Conservation (phyloP, 2,888 invertebrate species). For the Cyclophora punctaria region DNA sequence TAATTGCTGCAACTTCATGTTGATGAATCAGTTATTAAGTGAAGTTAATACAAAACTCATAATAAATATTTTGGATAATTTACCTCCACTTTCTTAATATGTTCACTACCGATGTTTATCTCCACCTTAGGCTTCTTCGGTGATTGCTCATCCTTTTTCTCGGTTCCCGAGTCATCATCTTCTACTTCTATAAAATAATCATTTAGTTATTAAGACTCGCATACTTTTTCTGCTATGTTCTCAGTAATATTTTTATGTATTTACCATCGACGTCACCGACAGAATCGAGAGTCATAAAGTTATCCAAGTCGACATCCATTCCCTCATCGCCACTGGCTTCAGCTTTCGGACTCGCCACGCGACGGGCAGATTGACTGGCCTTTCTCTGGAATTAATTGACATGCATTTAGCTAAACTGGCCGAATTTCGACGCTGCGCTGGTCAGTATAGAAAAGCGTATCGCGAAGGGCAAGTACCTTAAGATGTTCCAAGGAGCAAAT, state of each 20-base stretch:
- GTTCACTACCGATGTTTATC: slow-evolving; percentile 84
- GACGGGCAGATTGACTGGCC: slow-evolving; percentile 46
- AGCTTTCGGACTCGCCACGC: slow-evolving; percentile 67
- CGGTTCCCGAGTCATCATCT: slow-evolving; percentile 75
- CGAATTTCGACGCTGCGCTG: too few species aligned
- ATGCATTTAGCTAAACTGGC: too few species aligned
- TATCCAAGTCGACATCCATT: slow-evolving; percentile 85
- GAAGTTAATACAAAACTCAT: too few species aligned
- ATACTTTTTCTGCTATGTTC: too few species aligned
- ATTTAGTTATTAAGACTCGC: too few species aligned
- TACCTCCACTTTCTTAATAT: slow-evolving; percentile 85
- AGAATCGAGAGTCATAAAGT: slow-evolving; percentile 91
- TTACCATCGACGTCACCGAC: slow-evolving; percentile 88
- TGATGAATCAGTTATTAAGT: too few species aligned
- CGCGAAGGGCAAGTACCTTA: slow-evolving; percentile 66
- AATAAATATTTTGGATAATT: background rate
- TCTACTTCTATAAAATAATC: slow-evolving; percentile 57
- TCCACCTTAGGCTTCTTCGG: slow-evolving; percentile 78
- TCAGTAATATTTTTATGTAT: slow-evolving; percentile 6
- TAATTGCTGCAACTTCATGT: too few species aligned
- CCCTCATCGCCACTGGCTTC: slow-evolving; percentile 81
- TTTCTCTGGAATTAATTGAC: slow-evolving; percentile 35
- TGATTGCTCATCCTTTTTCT: slow-evolving; percentile 71
- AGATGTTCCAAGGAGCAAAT: slow-evolving; percentile 87
- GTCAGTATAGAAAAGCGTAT: too few species aligned